These are phyloP conservation scores for Schlechtendalia chinensis DNA, from an alignment of 1,140 invertebrate species.

Conservation along the genomic window DNA sequence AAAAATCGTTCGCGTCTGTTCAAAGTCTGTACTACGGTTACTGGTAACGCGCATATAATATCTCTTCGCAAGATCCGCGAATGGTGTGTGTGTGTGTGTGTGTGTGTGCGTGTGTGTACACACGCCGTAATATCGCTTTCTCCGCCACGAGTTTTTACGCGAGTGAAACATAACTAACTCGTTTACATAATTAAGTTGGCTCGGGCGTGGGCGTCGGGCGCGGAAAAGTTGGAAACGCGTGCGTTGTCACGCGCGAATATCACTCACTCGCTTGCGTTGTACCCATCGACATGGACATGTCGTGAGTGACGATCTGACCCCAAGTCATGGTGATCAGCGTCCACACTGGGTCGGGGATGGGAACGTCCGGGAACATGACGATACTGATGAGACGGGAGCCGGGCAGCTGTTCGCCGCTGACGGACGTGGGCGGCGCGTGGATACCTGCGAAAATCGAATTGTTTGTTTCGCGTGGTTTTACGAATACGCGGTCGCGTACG, in stretches of 20 bases:
- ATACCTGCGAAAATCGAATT: conserved; percentile 59
- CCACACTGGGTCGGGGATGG: conserved; percentile 66
- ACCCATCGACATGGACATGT: conserved; percentile 75
- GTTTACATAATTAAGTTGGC: neutral
- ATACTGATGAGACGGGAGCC: conserved; percentile 69
- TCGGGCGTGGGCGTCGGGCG: no score
- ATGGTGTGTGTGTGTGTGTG: neutral
- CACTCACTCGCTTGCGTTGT: conserved; percentile 57
- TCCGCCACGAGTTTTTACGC: no score
- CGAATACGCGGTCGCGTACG: neutral
- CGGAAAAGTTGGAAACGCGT: neutral
- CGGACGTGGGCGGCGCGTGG: conserved; percentile 64
- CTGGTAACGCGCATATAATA: no score
- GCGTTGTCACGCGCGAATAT: no score
- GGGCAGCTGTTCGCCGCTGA: conserved; percentile 65
- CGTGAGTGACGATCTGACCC: conserved; percentile 84
- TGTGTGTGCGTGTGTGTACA: no score
- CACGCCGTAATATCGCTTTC: no score
- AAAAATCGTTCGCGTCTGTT: no score
- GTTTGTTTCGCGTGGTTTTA: no score
- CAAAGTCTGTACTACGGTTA: no score
- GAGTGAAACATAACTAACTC: no score
- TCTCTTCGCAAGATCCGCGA: no score
- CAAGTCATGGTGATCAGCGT: conserved; percentile 80
- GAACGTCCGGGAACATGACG: conserved; percentile 66